Evolutionary conservation across 2,888 invertebrate species (phyloP).

Genomic region (Alsophila aescularia): DNA sequence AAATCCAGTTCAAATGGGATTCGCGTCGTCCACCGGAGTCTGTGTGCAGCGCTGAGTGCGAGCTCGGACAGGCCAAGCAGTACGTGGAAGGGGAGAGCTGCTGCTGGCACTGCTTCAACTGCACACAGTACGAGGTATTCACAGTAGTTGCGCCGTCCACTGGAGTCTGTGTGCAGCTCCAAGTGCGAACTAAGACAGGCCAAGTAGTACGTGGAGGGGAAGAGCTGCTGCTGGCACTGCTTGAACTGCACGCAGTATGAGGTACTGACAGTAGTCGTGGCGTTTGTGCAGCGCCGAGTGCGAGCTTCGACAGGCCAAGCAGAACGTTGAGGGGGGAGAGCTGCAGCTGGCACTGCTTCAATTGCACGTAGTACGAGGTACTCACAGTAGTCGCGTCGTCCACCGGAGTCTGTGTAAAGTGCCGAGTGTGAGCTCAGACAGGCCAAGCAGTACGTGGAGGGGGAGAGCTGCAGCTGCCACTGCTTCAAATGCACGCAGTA

Average conservation of each 20-base stretch:
- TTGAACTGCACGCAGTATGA: constrained; percentile 85
- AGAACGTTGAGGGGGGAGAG: constrained; percentile 96
- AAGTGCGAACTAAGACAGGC: constrained; percentile 95
- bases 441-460: constrained; percentile 96
- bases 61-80: constrained; percentile 94
- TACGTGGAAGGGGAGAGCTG: constrained; percentile 97
- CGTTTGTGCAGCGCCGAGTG: constrained; percentile 95
- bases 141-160: constrained; percentile 91
- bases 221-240: constrained; percentile 97
- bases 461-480: constrained; percentile 97
- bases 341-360: constrained; percentile 96
- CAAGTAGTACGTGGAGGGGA: constrained; percentile 96
- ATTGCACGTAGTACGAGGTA: constrained; percentile 80
- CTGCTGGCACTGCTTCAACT: constrained; percentile 94
- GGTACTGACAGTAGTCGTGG: constrained; percentile 85
- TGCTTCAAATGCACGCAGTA: constrained; percentile 88
- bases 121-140: constrained; percentile 80
- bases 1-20: constrained; percentile 92
- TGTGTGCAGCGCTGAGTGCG: constrained; percentile 95
- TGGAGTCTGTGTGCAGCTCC: constrained; percentile 94
- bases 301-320: constrained; percentile 94
- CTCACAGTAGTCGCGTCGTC: constrained; percentile 89
- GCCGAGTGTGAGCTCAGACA: constrained; percentile 94
- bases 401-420: constrained; percentile 95
- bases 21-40: constrained; percentile 91